Evolutionary conservation across 2,888 invertebrate species (phyloP).

Genomic region (Seira ritae): DNA sequence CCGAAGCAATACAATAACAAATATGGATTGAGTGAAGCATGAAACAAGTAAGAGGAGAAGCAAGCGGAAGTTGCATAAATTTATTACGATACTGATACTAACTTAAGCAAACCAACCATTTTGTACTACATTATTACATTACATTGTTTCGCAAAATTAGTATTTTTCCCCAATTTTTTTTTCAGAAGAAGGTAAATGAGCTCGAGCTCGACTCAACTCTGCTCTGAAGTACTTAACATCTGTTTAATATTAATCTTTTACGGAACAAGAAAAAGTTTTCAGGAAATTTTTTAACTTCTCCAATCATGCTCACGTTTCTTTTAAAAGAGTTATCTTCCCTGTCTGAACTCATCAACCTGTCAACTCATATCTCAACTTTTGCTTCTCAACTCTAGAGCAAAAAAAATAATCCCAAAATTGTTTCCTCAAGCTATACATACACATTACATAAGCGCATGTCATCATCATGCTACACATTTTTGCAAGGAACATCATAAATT

Average conservation of each 20-base stretch:
- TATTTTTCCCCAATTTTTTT: slow-evolving; percentile 12
- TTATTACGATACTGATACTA: slow-evolving; percentile 35
- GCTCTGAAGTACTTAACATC: neutral
- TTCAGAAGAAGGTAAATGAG: slow-evolving; percentile 9
- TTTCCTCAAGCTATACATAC: neutral
- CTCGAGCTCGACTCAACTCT: too few relatives aligned
- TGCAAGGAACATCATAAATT: neutral
- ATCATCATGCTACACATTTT: neutral
- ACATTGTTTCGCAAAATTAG: neutral
- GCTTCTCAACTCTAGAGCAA: neutral
- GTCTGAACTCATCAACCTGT: slow-evolving; percentile 54
- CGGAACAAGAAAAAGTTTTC: neutral
- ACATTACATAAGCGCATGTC: neutral
- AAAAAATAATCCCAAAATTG: neutral
- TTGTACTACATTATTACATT: too few relatives aligned
- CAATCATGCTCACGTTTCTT: slow-evolving; percentile 15
- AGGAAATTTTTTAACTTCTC: neutral
- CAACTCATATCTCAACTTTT: slow-evolving; percentile 48
- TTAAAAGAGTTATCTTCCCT: slow-evolving; percentile 2
- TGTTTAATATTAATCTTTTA: slow-evolving; percentile 11
- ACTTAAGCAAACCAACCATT: too few relatives aligned
- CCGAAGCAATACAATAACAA: neutral
- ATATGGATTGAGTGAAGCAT: neutral
- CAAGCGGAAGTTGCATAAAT: slow-evolving; percentile 61
- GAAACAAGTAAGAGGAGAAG: slow-evolving; percentile 30